Evolutionary conservation across 1,140 invertebrate genomes (phyloP), one percentile per base, ranked within the genome.

Genomic region (Platorchestia sp.): DNA sequence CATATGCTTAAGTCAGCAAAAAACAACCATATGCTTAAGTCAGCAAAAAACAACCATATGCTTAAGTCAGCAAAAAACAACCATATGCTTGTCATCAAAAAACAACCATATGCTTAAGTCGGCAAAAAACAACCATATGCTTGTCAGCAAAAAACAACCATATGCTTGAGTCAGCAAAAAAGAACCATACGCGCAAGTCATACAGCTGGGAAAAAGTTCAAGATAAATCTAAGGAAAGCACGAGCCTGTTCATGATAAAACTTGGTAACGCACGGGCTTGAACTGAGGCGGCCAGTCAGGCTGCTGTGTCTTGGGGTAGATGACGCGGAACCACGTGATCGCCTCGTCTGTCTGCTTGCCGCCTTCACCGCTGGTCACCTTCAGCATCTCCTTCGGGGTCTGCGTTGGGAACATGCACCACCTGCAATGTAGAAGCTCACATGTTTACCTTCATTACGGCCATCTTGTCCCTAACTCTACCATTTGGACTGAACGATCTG

Each of bases 331-430:
- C 99, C 99, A 99, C 6, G 99, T 99, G 59, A 99, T 98, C 95
- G 99, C 99, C 97, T 99, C 99, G 97, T 99, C 99, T 95, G 98
- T 98, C 97, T 99, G 99, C 97, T 99, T 99, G 0, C 99, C 99
- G 86, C 99, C 99, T 97, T 99, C 98, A 16, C 97, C 97, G 95
- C 98, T 98, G 44, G 98, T 98, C 5, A 99, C 99, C 97, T 99
- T 99, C 0, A 99, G 97, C 91, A 99, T 97, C 97, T 99, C 99
- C 97, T 99, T 98, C 0, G 99, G 99, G 43, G 99, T 99, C 96
- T 99, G 98, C 5, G 99, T 99, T 22, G 99, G 99, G 97, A 99
- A 99, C 93, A 99, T 97, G 97, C 99, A 99, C 99, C 99, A 99
- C 97, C 98, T 98, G 96, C 47, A 75, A 44, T 42, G 47, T 41